phyloP scores from a whole-genome alignment of 2,797 vertebrate species.

The Podargus strigoides region DNA sequence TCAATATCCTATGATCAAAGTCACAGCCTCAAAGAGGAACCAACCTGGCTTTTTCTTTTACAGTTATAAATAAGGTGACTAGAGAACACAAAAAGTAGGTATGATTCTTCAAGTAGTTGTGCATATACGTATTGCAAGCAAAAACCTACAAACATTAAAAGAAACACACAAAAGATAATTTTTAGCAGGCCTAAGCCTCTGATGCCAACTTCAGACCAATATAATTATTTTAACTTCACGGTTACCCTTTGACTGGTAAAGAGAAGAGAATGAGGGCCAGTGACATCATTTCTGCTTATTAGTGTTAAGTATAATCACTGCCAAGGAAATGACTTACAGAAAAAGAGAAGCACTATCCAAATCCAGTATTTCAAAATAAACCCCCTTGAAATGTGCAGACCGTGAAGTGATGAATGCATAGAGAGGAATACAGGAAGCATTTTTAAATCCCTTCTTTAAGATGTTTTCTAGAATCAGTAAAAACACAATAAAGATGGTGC shows the following conservation, averaged over 20 bases:
- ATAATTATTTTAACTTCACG: not conserved
- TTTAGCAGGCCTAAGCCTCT: not conserved
- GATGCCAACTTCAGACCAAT: not conserved
- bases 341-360: not conserved
- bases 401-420: not conserved
- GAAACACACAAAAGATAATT: not conserved
- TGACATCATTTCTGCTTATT: not conserved
- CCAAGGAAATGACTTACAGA: not conserved
- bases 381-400: not conserved
- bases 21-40: constrained; percentile 10
- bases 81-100: not conserved
- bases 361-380: not conserved
- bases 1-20: constrained; percentile 20
- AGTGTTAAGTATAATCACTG: not conserved
- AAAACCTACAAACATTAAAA: not conserved
- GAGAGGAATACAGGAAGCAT: not conserved
- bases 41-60: not conserved
- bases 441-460: not conserved
- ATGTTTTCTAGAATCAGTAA: not conserved
- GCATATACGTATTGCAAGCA: not conserved
- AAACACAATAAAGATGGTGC: not conserved
- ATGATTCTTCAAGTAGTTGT: not conserved
- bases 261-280: not conserved
- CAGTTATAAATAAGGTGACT: not conserved
- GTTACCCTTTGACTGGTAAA: not conserved